Evolutionary conservation across 2,888 invertebrate genomes (phyloP).

Genomic region (Sesia bembeciformis): DNA sequence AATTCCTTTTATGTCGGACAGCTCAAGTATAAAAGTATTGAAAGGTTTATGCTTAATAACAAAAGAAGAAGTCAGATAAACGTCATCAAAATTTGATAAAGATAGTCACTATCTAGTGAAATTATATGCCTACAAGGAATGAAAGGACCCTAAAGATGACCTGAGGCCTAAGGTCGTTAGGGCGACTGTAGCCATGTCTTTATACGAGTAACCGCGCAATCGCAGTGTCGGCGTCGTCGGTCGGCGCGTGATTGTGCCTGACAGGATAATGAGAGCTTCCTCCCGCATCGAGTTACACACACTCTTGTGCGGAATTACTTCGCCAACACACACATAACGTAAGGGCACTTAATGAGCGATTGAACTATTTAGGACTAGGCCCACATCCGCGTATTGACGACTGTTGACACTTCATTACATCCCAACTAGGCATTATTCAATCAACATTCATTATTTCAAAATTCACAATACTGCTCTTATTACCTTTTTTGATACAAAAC

Average conservation of each 20-base stretch:
- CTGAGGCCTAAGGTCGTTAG: constrained; percentile 17
- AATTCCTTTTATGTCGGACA: too few relatives aligned
- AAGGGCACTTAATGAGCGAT: constrained; percentile 42
- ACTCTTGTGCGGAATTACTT: constrained; percentile 50
- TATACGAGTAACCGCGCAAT: constrained; percentile 18
- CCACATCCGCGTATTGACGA: not conserved
- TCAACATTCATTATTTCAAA: too few relatives aligned
- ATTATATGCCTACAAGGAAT: not conserved
- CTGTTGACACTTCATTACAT: not conserved
- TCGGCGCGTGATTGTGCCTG: constrained; percentile 59
- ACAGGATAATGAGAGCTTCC: constrained; percentile 70
- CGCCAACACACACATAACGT: constrained; percentile 25
- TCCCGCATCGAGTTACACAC: constrained; percentile 57
- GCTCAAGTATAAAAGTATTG: too few relatives aligned
- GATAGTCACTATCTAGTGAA: too few relatives aligned
- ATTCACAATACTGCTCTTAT: too few relatives aligned
- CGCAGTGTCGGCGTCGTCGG: constrained; percentile 20
- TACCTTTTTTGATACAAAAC: too few relatives aligned
- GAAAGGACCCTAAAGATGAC: constrained; percentile 11
- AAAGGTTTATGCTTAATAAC: too few relatives aligned
- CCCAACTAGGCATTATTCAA: too few relatives aligned
- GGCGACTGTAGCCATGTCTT: constrained; percentile 29
- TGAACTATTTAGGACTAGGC: not conserved
- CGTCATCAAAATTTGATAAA: too few relatives aligned
- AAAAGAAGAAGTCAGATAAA: too few relatives aligned